Evolutionary conservation across 2,113 vertebrate genomes (phyloP), one percentile per base, ranked within the genome.

Genomic region (Pyxicephalus adspersus): DNA sequence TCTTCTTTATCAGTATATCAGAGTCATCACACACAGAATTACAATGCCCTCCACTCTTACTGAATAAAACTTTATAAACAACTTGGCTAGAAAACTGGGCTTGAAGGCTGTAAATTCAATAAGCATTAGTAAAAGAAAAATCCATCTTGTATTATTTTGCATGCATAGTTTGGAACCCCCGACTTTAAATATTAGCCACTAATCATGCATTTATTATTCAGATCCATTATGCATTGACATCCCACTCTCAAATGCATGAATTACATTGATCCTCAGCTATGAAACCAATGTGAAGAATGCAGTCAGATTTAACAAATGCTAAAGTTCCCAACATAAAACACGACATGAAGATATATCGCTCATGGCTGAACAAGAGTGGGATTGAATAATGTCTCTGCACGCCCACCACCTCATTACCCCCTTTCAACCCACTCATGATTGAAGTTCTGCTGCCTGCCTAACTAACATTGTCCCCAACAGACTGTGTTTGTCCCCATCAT

Each of bases 281-380:
- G 61, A 54, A 73, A 66, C 70, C 20, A 58, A 75, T 65, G 70
- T 22, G 58, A 64, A 50, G 80, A 81, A 74, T 81, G 68, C 17
- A 23, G 23, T 54, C 13, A 64, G 60, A 81, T 55, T 28, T 28
- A 29, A 64, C 23, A 18, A 61, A 23, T 73, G 38, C 16, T 28
- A n/a, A 77, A 54, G 45, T 72, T 67, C 28, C 17, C 77, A 79
- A 50, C 18, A 63, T 67, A 38, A 58, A 66, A 73, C 28, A 25
- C 13, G 70, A 20, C 51, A 58, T n/a, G 64, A 55, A 54, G 9
- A 45, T 58, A 34, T 58, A 74, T 60, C 63, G 55, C 45, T 52
- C 75, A 73, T 64, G 26, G 60, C 29, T 74, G 54, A 58, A 57
- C 68, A 61, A 64, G 50, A 52, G 25, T 66, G 64, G 23, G 61